Conservation (phyloP, 23 tunicate species). For the Ascidia mentula region DNA sequence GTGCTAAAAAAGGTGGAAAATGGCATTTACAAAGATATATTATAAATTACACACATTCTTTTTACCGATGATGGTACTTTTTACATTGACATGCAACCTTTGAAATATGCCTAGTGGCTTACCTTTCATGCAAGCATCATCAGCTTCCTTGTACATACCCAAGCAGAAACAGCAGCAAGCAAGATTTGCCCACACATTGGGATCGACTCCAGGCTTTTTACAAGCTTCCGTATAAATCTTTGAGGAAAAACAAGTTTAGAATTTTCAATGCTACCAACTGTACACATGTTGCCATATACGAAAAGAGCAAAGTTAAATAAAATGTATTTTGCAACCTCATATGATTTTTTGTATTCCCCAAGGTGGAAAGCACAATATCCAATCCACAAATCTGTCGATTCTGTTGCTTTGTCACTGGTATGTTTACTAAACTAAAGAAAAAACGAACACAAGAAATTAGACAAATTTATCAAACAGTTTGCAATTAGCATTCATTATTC, state of each 20-base stretch:
- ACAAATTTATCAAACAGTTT: no score
- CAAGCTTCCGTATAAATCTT: conserved; percentile 53
- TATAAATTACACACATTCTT: neutral
- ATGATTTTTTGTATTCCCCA: conserved; percentile 85
- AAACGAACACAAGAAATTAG: no score
- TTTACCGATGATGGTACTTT: neutral
- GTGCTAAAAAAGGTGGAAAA: conserved; percentile 37
- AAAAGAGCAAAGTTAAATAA: neutral
- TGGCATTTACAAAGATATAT: neutral
- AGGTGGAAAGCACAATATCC: conserved; percentile 91
- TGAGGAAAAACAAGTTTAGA: neutral
- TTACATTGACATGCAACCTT: no score
- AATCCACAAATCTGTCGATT: conserved; percentile 69
- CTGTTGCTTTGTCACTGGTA: conserved; percentile 54
- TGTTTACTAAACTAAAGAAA: conserved; percentile 74
- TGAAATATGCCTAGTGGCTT: neutral
- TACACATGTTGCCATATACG: neutral
- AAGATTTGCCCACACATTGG: conserved; percentile 37
- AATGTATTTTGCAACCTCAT: no score
- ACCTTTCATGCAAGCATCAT: conserved; percentile 89
- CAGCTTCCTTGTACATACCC: conserved; percentile 96
- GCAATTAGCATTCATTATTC: no score
- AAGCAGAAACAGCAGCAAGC: conserved; percentile 82
- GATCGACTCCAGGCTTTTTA: conserved; percentile 24
- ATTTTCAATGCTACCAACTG: neutral